phyloP scores from a whole-genome alignment of 2,113 vertebrate species.

The Ammodytes dubius region DNA sequence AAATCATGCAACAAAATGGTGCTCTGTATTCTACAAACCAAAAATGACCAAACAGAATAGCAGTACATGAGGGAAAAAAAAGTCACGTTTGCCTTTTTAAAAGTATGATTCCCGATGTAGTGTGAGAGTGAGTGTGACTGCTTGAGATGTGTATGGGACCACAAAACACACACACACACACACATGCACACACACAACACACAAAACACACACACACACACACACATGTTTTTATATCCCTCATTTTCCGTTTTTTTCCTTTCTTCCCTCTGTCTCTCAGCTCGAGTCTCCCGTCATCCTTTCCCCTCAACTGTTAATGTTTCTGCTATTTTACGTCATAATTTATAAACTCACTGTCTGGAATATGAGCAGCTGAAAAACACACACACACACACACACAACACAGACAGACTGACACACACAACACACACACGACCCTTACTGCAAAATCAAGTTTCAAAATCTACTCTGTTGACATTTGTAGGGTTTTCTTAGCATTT shows the following conservation, averaged over 20 bases:
- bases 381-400: too few relatives aligned
- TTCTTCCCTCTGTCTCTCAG: constrained; percentile 52
- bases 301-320: constrained; percentile 71
- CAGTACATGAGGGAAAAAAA: not conserved
- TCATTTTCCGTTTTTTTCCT: constrained; percentile 15
- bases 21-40: not conserved
- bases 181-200: constrained; percentile 10
- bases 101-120: not conserved
- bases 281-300: constrained; percentile 59
- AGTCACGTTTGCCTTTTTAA: not conserved
- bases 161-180: constrained; percentile 1
- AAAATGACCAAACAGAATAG: not conserved
- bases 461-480: not conserved
- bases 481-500: not conserved
- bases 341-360: constrained; percentile 75
- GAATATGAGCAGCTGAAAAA: constrained; percentile 64
- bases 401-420: too few relatives aligned
- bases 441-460: not conserved
- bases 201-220: constrained; percentile 5
- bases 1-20: not conserved
- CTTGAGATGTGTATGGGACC: not conserved
- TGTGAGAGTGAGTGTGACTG: constrained; percentile 17
- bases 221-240: not conserved
- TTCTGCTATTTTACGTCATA: constrained; percentile 71
- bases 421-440: not conserved